Evolutionary conservation across 35 echinoderm and acorn worm genomes (phyloP), one percentile per base, ranked within the genome.

Genomic region (Anneissia japonica): DNA sequence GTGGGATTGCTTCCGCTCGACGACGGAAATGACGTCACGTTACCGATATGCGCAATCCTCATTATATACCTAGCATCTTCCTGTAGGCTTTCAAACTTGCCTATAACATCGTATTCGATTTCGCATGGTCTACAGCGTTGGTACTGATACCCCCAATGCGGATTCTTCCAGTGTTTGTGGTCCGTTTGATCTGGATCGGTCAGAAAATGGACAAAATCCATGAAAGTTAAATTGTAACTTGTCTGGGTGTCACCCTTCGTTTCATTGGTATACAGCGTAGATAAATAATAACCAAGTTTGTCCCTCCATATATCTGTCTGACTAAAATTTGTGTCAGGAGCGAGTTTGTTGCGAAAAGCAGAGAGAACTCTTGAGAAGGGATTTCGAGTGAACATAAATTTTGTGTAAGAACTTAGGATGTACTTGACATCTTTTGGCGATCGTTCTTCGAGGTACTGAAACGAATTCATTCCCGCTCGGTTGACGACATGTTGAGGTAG

Each of bases 341-440:
- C 87, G 31, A 99, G 83, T 74, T 99, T 99, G 89, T 99, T 93
- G 29, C 73, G 79, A 83, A 89, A 99, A 10, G 92, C 96, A 19
- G 96, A 99, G 0, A 99, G 79, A 32, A 99, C 83, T 19, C 96
- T 87, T 36, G 92, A 91, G 43, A 94, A 99, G 6, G 96, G 96
- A 32, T 94, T 75, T 37, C 96, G 64, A 19, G 96, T 87, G 31
- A 99, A 94, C 96, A 99, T 91, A 56, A 99, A 99, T 77, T 99
- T 99, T 1, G 89, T 94, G 41, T 94, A 99, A 23, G 82, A 79
- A 73, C 81, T 82, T 28, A 97, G 75, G 35, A 99, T 91, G 36
- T 33, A 40, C 13, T 82, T 84, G 16, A 82, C 82, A 46, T 93
- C 34, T 73, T 40, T 5, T 23, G 38, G 39, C 0, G 86, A 30